phyloP scores from a whole-genome alignment of 2,113 vertebrate genomes.

The Myiopsitta monachus region DNA sequence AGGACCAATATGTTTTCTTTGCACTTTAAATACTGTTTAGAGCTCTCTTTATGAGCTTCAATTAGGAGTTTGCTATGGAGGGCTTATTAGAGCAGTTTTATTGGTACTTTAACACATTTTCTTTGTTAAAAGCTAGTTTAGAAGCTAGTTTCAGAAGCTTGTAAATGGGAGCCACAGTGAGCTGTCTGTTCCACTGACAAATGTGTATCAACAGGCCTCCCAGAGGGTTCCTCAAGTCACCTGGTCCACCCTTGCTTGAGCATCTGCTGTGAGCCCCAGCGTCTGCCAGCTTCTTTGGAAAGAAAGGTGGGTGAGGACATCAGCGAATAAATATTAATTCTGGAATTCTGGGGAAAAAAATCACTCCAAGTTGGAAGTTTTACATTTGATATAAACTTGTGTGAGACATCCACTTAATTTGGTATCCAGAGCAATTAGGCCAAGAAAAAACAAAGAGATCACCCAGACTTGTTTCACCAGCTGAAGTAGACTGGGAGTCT shows the following conservation, averaged over 20 bases:
- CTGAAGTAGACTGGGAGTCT: background rate
- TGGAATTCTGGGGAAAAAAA: background rate
- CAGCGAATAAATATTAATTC: background rate
- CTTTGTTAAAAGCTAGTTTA: slow-evolving; percentile 77
- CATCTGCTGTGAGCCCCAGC: background rate
- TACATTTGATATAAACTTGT: background rate
- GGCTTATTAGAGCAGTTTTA: slow-evolving; percentile 76
- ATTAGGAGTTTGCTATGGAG: slow-evolving; percentile 68
- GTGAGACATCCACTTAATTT: background rate
- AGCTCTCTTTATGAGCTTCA: slow-evolving; percentile 69
- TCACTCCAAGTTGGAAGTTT: background rate
- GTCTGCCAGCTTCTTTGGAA: background rate
- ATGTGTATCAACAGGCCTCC: slow-evolving; percentile 27
- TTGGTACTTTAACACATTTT: slow-evolving; percentile 74
- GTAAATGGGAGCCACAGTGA: slow-evolving; percentile 67
- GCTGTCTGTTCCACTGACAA: slow-evolving; percentile 56
- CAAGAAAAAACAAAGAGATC: background rate
- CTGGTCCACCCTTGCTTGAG: background rate
- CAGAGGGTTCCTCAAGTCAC: background rate
- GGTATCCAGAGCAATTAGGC: background rate
- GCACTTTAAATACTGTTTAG: slow-evolving; percentile 63
- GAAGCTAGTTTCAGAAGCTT: slow-evolving; percentile 72
- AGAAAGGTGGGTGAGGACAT: background rate
- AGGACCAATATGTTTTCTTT: slow-evolving; percentile 53
- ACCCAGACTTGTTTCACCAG: background rate